Conservation (phyloP, 2,888 invertebrate genomes). For the Heteropelma amictum region DNA sequence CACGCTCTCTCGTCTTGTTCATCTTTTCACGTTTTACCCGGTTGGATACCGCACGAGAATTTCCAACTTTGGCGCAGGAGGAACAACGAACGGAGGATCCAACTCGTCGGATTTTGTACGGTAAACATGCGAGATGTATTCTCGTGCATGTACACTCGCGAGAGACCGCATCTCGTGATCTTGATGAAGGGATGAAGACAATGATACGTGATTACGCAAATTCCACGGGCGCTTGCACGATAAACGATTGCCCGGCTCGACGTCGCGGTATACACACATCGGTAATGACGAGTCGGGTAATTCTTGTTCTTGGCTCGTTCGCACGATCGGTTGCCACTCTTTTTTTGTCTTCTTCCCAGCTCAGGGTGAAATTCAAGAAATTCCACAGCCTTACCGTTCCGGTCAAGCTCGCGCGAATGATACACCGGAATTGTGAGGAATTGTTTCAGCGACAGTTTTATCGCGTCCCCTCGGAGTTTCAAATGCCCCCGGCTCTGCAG, state of each 20-base stretch:
- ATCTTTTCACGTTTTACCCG: conserved; percentile 51
- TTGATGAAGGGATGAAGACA: conserved; percentile 55
- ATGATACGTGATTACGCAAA: conserved; percentile 72
- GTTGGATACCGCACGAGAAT: conserved; percentile 24
- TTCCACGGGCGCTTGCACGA: conserved; percentile 48
- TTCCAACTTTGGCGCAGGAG: conserved; percentile 21
- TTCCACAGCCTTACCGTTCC: too few species aligned
- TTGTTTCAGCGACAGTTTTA: too few species aligned
- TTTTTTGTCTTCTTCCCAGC: too few species aligned
- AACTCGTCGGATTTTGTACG: conserved; percentile 7
- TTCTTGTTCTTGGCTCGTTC: too few species aligned
- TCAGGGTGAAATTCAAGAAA: too few species aligned
- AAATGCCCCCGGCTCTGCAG: too few species aligned
- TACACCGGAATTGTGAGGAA: too few species aligned
- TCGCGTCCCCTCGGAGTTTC: too few species aligned
- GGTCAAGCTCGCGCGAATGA: too few species aligned
- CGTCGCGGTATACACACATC: not conserved
- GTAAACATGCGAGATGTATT: conserved; percentile 24
- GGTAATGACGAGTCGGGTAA: conserved; percentile 15
- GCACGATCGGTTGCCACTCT: too few species aligned
- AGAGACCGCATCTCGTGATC: conserved; percentile 21
- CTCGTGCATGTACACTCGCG: conserved; percentile 2
- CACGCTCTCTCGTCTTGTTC: not conserved
- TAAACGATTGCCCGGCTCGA: conserved; percentile 14
- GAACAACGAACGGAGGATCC: conserved; percentile 7